A percentile compares a stretch with the other conserved stretches of the same genome.
phyloP scores from a whole-genome alignment of 2,797 vertebrate genomes.

The Pipistrellus kuhlii region DNA sequence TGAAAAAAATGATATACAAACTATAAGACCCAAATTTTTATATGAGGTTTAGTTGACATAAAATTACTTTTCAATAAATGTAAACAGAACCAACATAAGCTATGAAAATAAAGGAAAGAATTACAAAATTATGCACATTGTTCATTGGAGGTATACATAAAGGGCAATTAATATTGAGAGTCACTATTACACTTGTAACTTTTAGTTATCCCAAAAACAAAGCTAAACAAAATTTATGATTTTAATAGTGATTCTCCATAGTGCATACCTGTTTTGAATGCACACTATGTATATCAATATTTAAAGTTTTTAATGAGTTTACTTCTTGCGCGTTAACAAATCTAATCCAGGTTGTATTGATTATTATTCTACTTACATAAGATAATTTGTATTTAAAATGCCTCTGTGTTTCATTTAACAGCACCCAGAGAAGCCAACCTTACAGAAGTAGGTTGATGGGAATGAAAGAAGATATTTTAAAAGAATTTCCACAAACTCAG shows the following conservation, averaged over 20 bases:
- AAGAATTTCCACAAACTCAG: neutral
- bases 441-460: neutral
- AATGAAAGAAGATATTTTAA: slow-evolving; percentile 4
- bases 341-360: neutral
- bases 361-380: neutral
- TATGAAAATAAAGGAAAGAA: neutral
- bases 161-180: neutral
- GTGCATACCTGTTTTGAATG: neutral
- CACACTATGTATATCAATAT: neutral
- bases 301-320: neutral
- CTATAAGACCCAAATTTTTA: neutral
- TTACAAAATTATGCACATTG: neutral
- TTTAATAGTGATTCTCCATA: neutral
- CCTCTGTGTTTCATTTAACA: neutral
- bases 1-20: neutral
- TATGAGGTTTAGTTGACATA: neutral
- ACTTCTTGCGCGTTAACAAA: neutral
- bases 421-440: neutral
- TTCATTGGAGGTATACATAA: neutral
- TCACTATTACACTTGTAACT: neutral
- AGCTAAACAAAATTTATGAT: neutral
- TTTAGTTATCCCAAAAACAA: neutral
- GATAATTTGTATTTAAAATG: neutral
- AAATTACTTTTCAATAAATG: slow-evolving; percentile 42
- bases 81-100: neutral